These are phyloP conservation scores for Automeris io DNA, from an alignment of 2,888 invertebrate genomes.

Conservation along the genomic window DNA sequence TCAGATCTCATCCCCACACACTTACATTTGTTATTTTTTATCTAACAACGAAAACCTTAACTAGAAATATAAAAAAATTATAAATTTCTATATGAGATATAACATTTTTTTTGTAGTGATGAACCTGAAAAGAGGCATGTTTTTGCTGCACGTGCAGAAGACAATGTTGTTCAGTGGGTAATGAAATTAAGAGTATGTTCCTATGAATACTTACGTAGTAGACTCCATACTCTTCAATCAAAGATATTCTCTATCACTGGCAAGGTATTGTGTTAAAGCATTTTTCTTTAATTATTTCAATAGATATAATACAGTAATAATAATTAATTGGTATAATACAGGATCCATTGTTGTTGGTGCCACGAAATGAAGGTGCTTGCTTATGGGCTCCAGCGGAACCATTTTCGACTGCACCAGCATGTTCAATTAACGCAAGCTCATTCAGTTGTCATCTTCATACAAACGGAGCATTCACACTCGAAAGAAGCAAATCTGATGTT, in stretches of 20 bases:
- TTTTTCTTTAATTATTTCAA: conserved; percentile 3
- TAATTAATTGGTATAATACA: conserved; percentile 24
- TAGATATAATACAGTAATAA: not conserved
- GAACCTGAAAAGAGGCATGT: conserved; percentile 83
- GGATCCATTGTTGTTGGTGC: conserved; percentile 78
- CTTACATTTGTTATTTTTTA: too few species aligned
- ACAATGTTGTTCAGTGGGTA: conserved; percentile 84
- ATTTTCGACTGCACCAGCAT: conserved; percentile 60
- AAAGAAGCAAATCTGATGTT: conserved; percentile 66
- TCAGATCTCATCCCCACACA: too few species aligned
- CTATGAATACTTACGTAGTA: conserved; percentile 83
- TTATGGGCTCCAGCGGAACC: conserved; percentile 66
- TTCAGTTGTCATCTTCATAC: conserved; percentile 69
- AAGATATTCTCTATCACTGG: conserved; percentile 82
- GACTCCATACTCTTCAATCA: conserved; percentile 80
- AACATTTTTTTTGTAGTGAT: conserved; percentile 52
- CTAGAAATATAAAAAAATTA: too few species aligned
- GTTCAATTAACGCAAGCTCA: conserved; percentile 54
- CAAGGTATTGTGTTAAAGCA: conserved; percentile 52
- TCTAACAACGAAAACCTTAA: too few species aligned
- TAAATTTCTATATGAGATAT: too few species aligned
- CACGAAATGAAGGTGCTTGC: conserved; percentile 77
- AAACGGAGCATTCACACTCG: conserved; percentile 56
- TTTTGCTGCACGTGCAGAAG: conserved; percentile 83
- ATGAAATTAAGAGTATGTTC: conserved; percentile 80